Base-by-base conservation (phyloP, 1,140 invertebrate genomes). In the Platorchestia sp. region DNA sequence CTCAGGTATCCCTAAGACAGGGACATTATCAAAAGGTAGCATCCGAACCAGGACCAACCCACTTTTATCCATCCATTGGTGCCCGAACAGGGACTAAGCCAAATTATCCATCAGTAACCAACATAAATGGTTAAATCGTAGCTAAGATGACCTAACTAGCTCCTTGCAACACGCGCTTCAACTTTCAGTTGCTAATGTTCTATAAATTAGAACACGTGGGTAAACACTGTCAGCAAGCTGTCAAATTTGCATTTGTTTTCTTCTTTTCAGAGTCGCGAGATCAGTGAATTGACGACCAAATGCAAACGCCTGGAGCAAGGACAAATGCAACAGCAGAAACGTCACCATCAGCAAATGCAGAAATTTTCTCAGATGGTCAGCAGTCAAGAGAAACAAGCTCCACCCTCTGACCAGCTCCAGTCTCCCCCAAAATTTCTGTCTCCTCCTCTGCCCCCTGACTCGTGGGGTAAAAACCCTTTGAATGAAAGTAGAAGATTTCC, bases 311-410 rank as follows among this genome's bases (percentile, higher is more conserved):
- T 93, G 91, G 91, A 93, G 45, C 43, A 45, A 45, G 91, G 91
- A 42, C 91, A 93, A 45, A 93, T 93, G 91, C 91, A 93, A 44
- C 91, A 93, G 40, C 91, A 93, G 45, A 93, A 93, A 44, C 43
- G 91, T n/a, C 91, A 93, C 45, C 91, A 93, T 19, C 91, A 93
- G 40, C 91, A 93, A 40, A 14, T 93, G 14, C 91, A 93, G 45
- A 93, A 47, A 6, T 93, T 47, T 47, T 93, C 91, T 93, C 43
- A 93, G 91, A 93, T 93, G 45, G 91, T 93, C 45, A 45, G 36
- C 45, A 93, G 45, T 93, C 91, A 93, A 45, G 91, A 93, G 10
- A 44, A 93, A 14, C 43, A 93, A 45, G 7, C 43, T 45, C 45
- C 43, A 47, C 5, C 43, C 40, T 42, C 91, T 6, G 45, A 47